Base-by-base conservation (phyloP, 1,140 invertebrate species). In the Patella vulgata region DNA sequence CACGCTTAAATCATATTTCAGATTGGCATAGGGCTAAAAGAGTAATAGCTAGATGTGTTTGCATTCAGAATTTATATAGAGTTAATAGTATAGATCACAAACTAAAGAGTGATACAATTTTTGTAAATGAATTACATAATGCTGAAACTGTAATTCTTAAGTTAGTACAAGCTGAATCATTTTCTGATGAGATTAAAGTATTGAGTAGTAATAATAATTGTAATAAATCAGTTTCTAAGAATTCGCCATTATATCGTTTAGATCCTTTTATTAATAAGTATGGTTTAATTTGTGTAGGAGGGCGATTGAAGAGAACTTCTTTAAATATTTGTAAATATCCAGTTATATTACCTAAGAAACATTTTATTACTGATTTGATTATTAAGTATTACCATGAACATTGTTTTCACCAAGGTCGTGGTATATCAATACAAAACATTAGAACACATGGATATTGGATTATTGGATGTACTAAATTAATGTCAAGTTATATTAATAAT, bases 401-500 rank as follows among this genome's bases (percentile, higher is more conserved):
- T 14, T 23, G 17, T n/a, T 28, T 23, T 31, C 63, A 65, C 54
- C 48, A 62, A 55, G 17, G 64, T 44, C 25, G 58, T 23, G 36
- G 48, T 3, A 42, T 61, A 5, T 51, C 55, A 2, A 31, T 39
- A 17, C n/a, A 43, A 21, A 51, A 61, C 21, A 46, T 56, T 5
- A 19, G 56, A 28, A 36, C 56, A 14, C 21, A 11, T n/a, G 66
- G 67, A 4, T 70, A 55, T 31, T 70, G 66, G 70, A 55, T 72
- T 9, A 42, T 67, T 23, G 28, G 50, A 30, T 70, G 1, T 47
- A 44, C n/a, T 63, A 33, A 25, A 60, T 44, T n/a, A 55, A 48
- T 36, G 23, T 25, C 9, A 12, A 36, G n/a, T 66, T 63, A 40
- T 57, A 67, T n/a, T 48, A 42, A 1, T 73, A 68, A 33, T 42